Evolutionary conservation across 1,140 invertebrate species (phyloP), one percentile per base, ranked within the genome.

Genomic region (Aphelenchoides besseyi): DNA sequence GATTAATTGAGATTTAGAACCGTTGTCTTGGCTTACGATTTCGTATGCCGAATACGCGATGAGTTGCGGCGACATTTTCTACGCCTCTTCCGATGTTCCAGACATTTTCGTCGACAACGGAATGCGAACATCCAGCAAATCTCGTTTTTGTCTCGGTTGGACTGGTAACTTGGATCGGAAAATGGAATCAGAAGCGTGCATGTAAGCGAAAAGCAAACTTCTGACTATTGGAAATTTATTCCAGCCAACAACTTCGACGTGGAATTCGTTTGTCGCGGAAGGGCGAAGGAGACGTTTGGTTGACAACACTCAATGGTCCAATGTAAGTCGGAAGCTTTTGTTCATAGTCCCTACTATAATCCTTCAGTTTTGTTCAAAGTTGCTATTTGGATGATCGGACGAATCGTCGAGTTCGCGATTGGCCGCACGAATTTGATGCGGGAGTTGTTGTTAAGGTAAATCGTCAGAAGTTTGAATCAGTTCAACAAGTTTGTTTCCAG

Each of bases 261-360:
- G 74, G 74, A 18, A 54, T 75, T 41, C 69, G 75, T n/a, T 23
- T 75, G n/a, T 59, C 52, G 3, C 41, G 73, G n/a, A 76, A 78
- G 48, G 75, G 75, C 26, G 74, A 75, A n/a, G 74, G 74, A 16
- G 74, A 75, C 54, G 57, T 75, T 53, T 75, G 74, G 74, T 48
- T 75, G 35, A 78, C 74, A 26, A 63, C 66, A 18, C 18, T 75
- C 16, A 74, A 52, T 57, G 1, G 18, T 8, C 0, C 35, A 48
- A 1, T 62, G 3, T n/a, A n/a, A n/a, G n/a, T n/a, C n/a, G n/a
- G n/a, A n/a, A n/a, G n/a, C 33, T 68, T 16, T 30, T 32, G 1
- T 30, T 1, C 28, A 70, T 33, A 48, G 68, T 16, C 69, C 64
- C 12, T 53, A 33, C 12, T 36, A 71, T 36, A 54, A 35, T 1